Conservation (phyloP, 2,113 vertebrate species). For the Pycnonotus jocosus region DNA sequence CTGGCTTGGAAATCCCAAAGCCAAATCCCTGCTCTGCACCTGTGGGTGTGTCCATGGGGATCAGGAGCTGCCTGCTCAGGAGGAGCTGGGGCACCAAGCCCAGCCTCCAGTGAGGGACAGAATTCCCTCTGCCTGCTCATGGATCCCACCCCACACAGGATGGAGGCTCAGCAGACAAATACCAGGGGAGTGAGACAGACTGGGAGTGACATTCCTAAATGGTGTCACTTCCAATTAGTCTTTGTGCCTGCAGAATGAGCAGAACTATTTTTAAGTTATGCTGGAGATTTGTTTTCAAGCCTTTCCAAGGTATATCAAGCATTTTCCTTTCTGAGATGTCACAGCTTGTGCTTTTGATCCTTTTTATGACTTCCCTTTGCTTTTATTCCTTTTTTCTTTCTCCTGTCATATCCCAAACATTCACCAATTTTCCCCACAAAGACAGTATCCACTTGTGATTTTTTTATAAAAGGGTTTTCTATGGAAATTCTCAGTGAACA, state of each 20-base stretch:
- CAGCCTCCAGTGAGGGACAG: accelerated
- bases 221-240: background rate
- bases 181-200: background rate
- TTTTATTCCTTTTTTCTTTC: background rate
- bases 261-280: background rate
- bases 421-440: background rate
- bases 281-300: background rate
- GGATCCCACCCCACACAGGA: accelerated
- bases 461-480: background rate
- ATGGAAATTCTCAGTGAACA: background rate
- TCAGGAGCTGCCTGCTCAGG: background rate
- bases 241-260: background rate
- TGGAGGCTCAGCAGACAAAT: background rate
- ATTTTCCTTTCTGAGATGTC: background rate
- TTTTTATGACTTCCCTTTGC: background rate
- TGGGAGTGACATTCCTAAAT: background rate
- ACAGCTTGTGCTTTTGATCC: background rate
- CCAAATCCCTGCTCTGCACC: background rate
- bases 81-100: background rate
- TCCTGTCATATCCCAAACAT: background rate
- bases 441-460: background rate
- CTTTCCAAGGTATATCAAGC: background rate
- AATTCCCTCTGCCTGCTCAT: background rate
- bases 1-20: background rate
- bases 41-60: background rate